Conservation (phyloP, 2,888 invertebrate genomes). For the Drosophila diplacantha region DNA sequence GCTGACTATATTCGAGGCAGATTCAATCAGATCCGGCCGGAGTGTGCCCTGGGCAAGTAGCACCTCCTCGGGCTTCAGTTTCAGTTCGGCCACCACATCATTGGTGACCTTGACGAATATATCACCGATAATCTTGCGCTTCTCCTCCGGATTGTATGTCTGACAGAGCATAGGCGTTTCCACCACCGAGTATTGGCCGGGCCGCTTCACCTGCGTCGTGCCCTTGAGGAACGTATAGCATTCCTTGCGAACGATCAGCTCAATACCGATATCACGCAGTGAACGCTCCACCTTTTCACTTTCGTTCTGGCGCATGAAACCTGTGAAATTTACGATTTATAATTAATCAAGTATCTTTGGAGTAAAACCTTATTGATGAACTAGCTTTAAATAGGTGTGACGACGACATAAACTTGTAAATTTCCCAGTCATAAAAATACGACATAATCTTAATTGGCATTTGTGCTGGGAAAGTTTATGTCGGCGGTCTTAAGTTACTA, state of each 20-base stretch:
- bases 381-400: background rate
- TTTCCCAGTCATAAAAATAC: too few relatives aligned
- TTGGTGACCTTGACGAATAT: slow-evolving; percentile 97
- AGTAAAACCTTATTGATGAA: background rate
- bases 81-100: slow-evolving; percentile 91
- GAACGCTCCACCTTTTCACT: slow-evolving; percentile 92
- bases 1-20: slow-evolving; percentile 91
- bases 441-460: too few relatives aligned
- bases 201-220: slow-evolving; percentile 87
- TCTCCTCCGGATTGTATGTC: slow-evolving; percentile 96
- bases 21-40: slow-evolving; percentile 98
- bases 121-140: slow-evolving; percentile 98
- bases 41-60: slow-evolving; percentile 96
- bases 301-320: slow-evolving; percentile 97
- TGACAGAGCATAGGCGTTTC: slow-evolving; percentile 91
- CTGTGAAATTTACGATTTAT: slow-evolving; percentile 43
- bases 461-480: too few relatives aligned
- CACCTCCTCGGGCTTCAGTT: slow-evolving; percentile 94
- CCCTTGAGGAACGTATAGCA: slow-evolving; percentile 86
- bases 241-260: slow-evolving; percentile 87
- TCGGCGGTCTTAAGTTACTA: too few relatives aligned
- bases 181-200: slow-evolving; percentile 78
- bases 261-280: slow-evolving; percentile 88
- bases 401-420: background rate
- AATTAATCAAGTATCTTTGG: background rate